Evolutionary conservation across 1,140 invertebrate species (phyloP), one percentile per base, ranked within the genome.

Genomic region (Chymomyza costata): DNA sequence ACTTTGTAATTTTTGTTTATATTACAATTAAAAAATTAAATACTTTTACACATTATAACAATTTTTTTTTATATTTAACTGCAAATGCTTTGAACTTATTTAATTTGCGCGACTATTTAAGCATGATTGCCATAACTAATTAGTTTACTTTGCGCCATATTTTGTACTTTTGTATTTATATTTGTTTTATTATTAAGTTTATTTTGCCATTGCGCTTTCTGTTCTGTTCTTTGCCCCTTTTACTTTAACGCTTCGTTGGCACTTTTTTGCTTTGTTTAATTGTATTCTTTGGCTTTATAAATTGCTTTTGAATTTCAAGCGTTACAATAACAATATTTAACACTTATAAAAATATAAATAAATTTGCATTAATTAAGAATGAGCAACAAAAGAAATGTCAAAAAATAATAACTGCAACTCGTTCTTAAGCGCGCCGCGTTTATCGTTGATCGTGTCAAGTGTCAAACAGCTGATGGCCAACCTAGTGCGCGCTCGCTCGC

Each of bases 391-490:
- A 61, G 45, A 60, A 52, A 40, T 30, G 39, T 45, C 21, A 47
- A 51, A 55, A 63, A 68, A 69, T 69, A 51, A 57, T 63, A 65
- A 45, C n/a, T 54, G 21, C 30, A 68, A 69, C 58, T 57, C 62
- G 49, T 48, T 71, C 46, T 41, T 32, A 13, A 47, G 14, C n/a
- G 16, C 25, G 28, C 17, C n/a, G n/a, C n/a, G n/a, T n/a, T 49
- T 40, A 35, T 32, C 35, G 43, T 40, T 51, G 71, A 76, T 76
- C 71, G 70, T 78, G 70, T 74, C 70, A 74, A 76, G 66, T 76
- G 70, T 76, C 71, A 70, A 55, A 76, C 71, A 76, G 71, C 71
- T 76, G 71, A 66, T 51, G 57, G 45, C 57, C 19, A 30, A 19
- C 37, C 39, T 78, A 55, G 6, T 59, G 62, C 73, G 40, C 34